Percentiles rank a stretch among this genome's conserved stretches.
Evolutionary conservation across 2,888 invertebrate genomes (phyloP).

Genomic region (Vannuccia rotundouncinata): DNA sequence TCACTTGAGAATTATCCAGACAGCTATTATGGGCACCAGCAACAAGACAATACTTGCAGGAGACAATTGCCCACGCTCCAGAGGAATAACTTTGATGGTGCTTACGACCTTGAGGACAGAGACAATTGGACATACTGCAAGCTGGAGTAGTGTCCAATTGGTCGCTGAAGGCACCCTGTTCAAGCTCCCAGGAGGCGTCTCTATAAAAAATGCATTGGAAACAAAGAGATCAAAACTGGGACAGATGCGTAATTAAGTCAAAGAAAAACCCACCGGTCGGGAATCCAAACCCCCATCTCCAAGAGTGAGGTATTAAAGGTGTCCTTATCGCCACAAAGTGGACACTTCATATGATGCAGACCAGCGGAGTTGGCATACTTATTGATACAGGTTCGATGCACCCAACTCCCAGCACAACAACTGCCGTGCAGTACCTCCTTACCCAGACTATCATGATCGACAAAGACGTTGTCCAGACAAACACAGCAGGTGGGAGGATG

Average conservation of each 20-base stretch:
- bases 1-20: not conserved
- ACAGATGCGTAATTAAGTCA: not conserved
- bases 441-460: not conserved
- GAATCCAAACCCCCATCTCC: conserved; percentile 69
- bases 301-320: conserved; percentile 64
- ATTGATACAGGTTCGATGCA: conserved; percentile 65
- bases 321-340: conserved; percentile 68
- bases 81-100: conserved; percentile 44
- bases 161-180: conserved; percentile 69
- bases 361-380: conserved; percentile 69
- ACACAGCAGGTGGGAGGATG: not conserved
- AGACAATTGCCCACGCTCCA: not conserved
- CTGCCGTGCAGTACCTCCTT: not conserved
- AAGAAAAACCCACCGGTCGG: conserved; percentile 64
- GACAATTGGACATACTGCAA: conserved; percentile 64
- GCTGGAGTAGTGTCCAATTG: conserved; percentile 63
- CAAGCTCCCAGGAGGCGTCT: conserved; percentile 76
- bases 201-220: conserved; percentile 54
- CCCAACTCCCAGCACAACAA: conserved; percentile 67
- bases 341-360: conserved; percentile 72
- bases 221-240: not conserved
- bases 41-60: not conserved
- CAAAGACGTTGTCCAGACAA: not conserved
- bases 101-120: conserved; percentile 62
- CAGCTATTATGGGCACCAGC: not conserved